Percentiles rank a stretch among this genome's conserved stretches.
Evolutionary conservation across 2,888 invertebrate species (phyloP).

Genomic region (Neuroscelio doddi): DNA sequence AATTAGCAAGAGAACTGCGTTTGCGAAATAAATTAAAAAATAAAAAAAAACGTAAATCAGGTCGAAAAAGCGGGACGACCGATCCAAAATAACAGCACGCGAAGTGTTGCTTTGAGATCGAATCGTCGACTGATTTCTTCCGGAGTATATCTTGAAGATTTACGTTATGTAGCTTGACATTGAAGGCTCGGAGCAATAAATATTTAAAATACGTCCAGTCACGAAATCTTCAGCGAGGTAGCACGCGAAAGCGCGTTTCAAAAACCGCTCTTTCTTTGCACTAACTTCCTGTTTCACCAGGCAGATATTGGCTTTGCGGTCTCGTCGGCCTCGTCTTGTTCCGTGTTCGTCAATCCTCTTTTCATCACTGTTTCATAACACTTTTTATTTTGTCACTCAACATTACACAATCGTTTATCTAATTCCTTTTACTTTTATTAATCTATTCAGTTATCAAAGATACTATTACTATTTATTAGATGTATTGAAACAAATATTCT

Average conservation of each 20-base stretch:
- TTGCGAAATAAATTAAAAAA: background rate
- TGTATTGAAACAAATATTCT: no score
- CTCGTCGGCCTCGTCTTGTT: constrained; percentile 6
- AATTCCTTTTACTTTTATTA: no score
- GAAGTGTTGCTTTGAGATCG: no score
- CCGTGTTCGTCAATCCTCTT: constrained; percentile 16
- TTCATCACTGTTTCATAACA: constrained; percentile 20
- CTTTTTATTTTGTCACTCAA: background rate
- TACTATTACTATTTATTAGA: no score
- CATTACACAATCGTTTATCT: no score
- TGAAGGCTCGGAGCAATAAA: constrained; percentile 45
- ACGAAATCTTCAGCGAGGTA: constrained; percentile 20
- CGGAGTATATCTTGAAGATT: no score
- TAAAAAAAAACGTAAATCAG: background rate
- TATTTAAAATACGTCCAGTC: constrained; percentile 47
- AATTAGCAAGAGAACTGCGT: background rate
- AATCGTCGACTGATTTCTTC: no score
- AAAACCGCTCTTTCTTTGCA: constrained; percentile 10
- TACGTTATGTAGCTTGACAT: constrained; percentile 37
- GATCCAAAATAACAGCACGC: no score
- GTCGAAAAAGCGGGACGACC: background rate
- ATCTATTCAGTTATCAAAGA: no score
- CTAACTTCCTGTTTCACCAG: constrained; percentile 21
- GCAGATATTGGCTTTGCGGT: constrained; percentile 27
- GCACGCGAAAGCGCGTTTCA: constrained; percentile 14